Conservation (phyloP, 2,888 invertebrate genomes). For the Matsumyia berberina region DNA sequence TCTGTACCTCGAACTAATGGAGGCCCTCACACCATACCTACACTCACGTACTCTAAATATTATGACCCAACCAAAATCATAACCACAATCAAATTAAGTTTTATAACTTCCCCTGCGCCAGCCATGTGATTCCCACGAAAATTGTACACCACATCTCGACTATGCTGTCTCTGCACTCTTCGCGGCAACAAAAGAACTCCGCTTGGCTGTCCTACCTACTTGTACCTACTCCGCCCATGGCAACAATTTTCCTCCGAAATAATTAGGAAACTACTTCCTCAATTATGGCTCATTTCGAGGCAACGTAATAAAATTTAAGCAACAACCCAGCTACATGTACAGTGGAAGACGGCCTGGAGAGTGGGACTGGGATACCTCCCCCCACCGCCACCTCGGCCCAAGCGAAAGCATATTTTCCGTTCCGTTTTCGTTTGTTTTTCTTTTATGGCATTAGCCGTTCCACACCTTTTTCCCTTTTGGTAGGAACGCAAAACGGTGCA, state of each 20-base stretch:
- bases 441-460: constrained; percentile 37
- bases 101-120: constrained; percentile 46
- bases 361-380: neutral
- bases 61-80: constrained; percentile 11
- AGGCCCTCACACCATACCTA: too few species aligned
- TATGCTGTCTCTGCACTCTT: constrained; percentile 1
- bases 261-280: constrained; percentile 76
- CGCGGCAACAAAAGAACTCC: constrained; percentile 6
- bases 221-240: constrained; percentile 33
- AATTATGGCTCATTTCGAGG: constrained; percentile 71
- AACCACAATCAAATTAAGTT: constrained; percentile 36
- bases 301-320: constrained; percentile 52
- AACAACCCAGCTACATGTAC: constrained; percentile 32
- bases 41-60: neutral
- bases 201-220: neutral
- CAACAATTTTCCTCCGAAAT: constrained; percentile 65
- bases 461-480: constrained; percentile 29
- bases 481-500: constrained; percentile 18
- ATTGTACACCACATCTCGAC: constrained; percentile 7
- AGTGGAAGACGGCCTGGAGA: constrained; percentile 1
- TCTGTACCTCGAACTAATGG: neutral
- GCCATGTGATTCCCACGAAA: constrained; percentile 52
- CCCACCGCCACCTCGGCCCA: neutral
- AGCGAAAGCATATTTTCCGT: constrained; percentile 23
- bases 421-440: constrained; percentile 21